Base-by-base conservation (phyloP, 2,888 invertebrate genomes). In the Tachina lurida region DNA sequence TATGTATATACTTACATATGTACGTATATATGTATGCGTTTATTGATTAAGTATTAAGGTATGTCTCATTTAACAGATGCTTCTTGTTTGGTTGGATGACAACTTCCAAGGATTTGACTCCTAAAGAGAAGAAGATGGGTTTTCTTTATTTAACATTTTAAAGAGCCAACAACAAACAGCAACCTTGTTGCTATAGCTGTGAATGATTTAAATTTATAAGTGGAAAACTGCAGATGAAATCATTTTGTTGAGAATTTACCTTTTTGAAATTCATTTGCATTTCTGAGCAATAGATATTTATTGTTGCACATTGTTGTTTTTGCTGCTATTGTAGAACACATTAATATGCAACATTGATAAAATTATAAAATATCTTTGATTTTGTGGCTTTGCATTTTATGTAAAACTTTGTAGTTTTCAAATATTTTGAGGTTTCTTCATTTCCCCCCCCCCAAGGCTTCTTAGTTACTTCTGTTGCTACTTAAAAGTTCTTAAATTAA, bases 291-390 rank as follows among this genome's bases (percentile, higher is more conserved):
- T 63, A 65, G 45, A n/a, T 76, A 12, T 2, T 65, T 67, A 56
- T 49, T 65, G 19, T 56, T 56, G n/a, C 9, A 56, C 49, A 43
- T 15, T 70, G 31, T 17, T 49, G 19, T 39, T 71, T 13, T 17
- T 76, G 17, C 31, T 60, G 49, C 19, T 49, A 19, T 49, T 60
- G 41, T 19, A 17, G 22, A 54, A 74, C 45, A 58, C 47, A 85
- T 82, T 78, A 75, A 65, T 65, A 75, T 79, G 78, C 82, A 86
- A 77, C 76, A 76, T 77, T 73, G 79, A 75, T 79, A 71, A 60
- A 54, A 77, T 68, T 80, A 74, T 84, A 65, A 71, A 74, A 82
- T 78, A 87, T 84, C 87, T 87, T 87, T 87, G 84, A 87, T 87
- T 80, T 84, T 87, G 84, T 87, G 87, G 87, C 80, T 87, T 87